phyloP scores from a whole-genome alignment of 37 sponge, comb jelly and placozoan genomes.

The Chondrosia reniformis region DNA sequence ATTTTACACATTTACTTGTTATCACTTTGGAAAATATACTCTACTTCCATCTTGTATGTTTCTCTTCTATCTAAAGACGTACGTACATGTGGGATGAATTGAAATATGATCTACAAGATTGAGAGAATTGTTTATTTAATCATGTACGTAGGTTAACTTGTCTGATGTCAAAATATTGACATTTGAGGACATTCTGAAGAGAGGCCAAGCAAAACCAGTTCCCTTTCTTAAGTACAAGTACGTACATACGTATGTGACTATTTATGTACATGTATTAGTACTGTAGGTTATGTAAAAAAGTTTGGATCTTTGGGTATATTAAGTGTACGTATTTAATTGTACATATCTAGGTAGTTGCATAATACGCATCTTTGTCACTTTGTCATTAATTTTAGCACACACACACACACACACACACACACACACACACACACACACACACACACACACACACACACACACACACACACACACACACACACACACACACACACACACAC shows the following conservation, averaged over 20 bases:
- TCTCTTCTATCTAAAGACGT: no score
- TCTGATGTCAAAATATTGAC: not conserved
- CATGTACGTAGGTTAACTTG: no score
- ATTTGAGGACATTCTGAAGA: conserved; percentile 12
- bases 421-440: conserved; percentile 15
- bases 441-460: conserved; percentile 22
- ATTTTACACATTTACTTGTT: no score
- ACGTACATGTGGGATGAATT: no score
- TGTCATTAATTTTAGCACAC: not conserved
- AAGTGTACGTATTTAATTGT: no score
- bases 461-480: conserved; percentile 22
- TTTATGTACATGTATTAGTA: not conserved
- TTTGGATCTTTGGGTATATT: no score
- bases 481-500: conserved; percentile 23
- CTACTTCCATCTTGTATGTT: no score
- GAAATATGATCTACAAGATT: no score
- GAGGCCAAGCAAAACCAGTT: not conserved
- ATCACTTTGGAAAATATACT: no score
- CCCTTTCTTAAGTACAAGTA: conserved; percentile 6
- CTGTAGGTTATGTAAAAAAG: not conserved
- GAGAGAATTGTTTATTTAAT: no score
- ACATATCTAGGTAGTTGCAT: not conserved
- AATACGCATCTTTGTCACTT: no score
- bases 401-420: conserved; percentile 4
- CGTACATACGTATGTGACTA: not conserved